Percentiles rank a stretch among this genome's conserved stretches.
Evolutionary conservation across 2,797 vertebrate species (phyloP).

Genomic region (Taeniopygia guttata): DNA sequence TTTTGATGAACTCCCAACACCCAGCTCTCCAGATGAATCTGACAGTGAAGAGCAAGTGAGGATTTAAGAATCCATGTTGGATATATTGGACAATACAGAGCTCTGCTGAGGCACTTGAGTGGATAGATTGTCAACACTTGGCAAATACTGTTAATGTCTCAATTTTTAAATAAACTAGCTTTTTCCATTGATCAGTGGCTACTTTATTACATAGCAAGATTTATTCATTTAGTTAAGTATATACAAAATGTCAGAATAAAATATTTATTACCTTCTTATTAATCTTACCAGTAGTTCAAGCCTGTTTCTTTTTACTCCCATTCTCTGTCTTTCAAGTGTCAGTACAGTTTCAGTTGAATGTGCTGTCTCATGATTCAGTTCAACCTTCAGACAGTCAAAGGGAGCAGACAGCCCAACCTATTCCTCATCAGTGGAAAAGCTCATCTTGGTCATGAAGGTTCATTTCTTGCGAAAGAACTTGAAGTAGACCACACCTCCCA

Average conservation of each 20-base stretch:
- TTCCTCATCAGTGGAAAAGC: background rate
- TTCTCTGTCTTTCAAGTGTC: slow-evolving; percentile 24
- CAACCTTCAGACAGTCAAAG: background rate
- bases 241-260: slow-evolving; percentile 71
- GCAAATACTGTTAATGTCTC: slow-evolving; percentile 39
- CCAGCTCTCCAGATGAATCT: slow-evolving; percentile 77
- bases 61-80: slow-evolving; percentile 65
- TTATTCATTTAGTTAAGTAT: slow-evolving; percentile 58
- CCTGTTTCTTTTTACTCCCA: slow-evolving; percentile 41
- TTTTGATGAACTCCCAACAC: slow-evolving; percentile 81
- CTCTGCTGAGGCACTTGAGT: slow-evolving; percentile 8
- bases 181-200: slow-evolving; percentile 59
- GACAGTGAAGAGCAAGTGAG: slow-evolving; percentile 77
- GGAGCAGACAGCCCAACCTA: background rate
- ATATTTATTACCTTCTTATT: slow-evolving; percentile 74
- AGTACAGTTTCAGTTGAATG: slow-evolving; percentile 1
- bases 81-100: slow-evolving; percentile 49
- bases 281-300: slow-evolving; percentile 59
- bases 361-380: background rate
- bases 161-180: slow-evolving; percentile 61
- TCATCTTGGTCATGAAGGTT: background rate
- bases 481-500: slow-evolving; percentile 91
- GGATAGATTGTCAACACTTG: slow-evolving; percentile 39
- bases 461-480: slow-evolving; percentile 87
- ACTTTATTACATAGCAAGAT: slow-evolving; percentile 53